A percentile compares a stretch with the other conserved stretches of the same genome.
Evolutionary conservation across 2,888 invertebrate genomes (phyloP).

Genomic region (Netelia fuscicornis): DNA sequence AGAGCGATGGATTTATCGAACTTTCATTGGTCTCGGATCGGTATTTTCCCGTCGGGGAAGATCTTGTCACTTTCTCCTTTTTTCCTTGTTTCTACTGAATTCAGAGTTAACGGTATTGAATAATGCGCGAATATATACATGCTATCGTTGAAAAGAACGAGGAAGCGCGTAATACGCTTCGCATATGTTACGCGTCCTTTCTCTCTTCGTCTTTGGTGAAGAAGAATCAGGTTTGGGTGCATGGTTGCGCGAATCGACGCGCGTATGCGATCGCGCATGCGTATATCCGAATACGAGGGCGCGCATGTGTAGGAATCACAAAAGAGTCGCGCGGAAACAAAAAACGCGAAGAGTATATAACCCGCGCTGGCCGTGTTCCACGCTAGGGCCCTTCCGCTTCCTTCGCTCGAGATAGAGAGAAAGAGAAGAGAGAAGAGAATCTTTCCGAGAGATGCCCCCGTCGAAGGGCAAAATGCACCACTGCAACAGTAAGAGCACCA

Average conservation of each 20-base stretch:
- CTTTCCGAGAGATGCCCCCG: slow-evolving; percentile 64
- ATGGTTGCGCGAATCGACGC: too few relatives aligned
- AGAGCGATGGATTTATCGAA: not conserved
- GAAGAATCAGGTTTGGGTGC: too few relatives aligned
- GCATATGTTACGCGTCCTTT: not conserved
- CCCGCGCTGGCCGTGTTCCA: slow-evolving; percentile 9
- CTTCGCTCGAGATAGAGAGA: slow-evolving; percentile 37
- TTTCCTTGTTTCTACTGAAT: not conserved
- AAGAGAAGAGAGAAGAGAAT: slow-evolving; percentile 44
- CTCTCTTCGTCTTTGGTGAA: not conserved
- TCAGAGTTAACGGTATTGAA: not conserved
- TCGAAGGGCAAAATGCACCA: slow-evolving; percentile 68
- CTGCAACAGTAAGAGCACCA: slow-evolving; percentile 71
- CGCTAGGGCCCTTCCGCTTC: not conserved
- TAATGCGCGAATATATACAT: not conserved
- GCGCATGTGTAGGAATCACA: slow-evolving; percentile 9
- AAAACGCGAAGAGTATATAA: slow-evolving; percentile 38
- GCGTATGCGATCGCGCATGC: not conserved
- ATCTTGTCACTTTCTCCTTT: not conserved
- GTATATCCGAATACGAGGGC: not conserved
- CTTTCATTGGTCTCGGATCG: not conserved
- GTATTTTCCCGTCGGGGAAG: not conserved
- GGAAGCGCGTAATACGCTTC: not conserved
- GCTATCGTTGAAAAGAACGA: not conserved
- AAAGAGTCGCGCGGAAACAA: slow-evolving; percentile 32